Percentiles rank a stretch among this genome's conserved stretches.
These are phyloP conservation scores for Neostethus bicornis DNA, from an alignment of 2,797 vertebrate genomes.

Conservation along the genomic window DNA sequence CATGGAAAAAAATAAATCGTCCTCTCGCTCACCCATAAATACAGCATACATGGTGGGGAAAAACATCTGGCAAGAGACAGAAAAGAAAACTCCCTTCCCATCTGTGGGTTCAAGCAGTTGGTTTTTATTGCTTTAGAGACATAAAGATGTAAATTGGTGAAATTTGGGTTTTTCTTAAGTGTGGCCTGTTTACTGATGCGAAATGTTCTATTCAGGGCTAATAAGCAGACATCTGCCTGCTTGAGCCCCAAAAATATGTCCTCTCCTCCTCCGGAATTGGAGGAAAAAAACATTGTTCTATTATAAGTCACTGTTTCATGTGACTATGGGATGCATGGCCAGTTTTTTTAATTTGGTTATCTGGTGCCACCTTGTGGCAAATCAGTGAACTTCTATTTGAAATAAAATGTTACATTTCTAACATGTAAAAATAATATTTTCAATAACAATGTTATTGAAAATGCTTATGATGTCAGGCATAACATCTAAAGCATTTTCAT, in stretches of 20 bases:
- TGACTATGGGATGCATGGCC: conserved; percentile 36
- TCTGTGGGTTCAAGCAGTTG: not conserved
- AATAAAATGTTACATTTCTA: too few relatives aligned
- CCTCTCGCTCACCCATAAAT: conserved; percentile 33
- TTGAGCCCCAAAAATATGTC: conserved; percentile 5
- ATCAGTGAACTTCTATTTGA: not conserved
- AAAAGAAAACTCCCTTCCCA: not conserved
- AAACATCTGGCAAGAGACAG: not conserved
- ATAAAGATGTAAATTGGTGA: conserved; percentile 1
- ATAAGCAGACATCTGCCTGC: conserved; percentile 6
- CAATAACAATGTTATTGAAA: not conserved
- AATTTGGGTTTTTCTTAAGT: not conserved
- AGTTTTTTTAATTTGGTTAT: conserved; percentile 29
- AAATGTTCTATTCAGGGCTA: not conserved
- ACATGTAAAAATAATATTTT: not conserved
- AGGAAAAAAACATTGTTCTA: conserved; percentile 31
- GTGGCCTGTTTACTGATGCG: not conserved
- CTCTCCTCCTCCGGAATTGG: conserved; percentile 4
- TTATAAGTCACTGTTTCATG: conserved; percentile 45
- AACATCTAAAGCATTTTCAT: too few relatives aligned
- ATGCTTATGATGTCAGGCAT: too few relatives aligned
- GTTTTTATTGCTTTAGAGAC: not conserved
- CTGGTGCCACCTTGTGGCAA: conserved; percentile 65
- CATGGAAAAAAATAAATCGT: conserved; percentile 12
- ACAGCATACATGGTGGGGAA: conserved; percentile 11